phyloP scores from a whole-genome alignment of 2,888 invertebrate species.

The Drosophila kanekoi region DNA sequence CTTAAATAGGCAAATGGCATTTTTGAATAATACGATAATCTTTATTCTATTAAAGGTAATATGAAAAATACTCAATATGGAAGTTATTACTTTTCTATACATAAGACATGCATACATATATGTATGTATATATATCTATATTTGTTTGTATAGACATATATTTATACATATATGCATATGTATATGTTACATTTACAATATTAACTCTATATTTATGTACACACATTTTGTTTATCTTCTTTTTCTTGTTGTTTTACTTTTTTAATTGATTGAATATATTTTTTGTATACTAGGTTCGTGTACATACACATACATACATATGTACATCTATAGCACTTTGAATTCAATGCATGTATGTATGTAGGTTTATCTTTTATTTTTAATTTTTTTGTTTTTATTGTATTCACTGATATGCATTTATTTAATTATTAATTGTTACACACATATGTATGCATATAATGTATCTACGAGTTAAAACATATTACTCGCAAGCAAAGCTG shows the following conservation, averaged over 20 bases:
- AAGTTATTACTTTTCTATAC: slow-evolving; percentile 64
- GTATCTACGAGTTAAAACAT: slow-evolving; percentile 15
- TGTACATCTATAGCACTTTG: slow-evolving; percentile 28
- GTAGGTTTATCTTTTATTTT: not conserved
- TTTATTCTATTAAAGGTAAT: slow-evolving; percentile 76
- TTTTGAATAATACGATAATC: slow-evolving; percentile 75
- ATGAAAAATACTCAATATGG: slow-evolving; percentile 76
- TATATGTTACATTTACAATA: slow-evolving; percentile 53
- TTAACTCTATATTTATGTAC: slow-evolving; percentile 63
- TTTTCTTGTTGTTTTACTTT: not conserved
- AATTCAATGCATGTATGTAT: slow-evolving; percentile 31
- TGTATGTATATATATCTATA: slow-evolving; percentile 23
- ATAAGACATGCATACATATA: slow-evolving; percentile 43
- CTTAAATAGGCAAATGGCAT: not conserved
- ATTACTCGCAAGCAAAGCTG: not conserved
- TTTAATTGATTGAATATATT: slow-evolving; percentile 62
- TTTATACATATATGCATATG: slow-evolving; percentile 28
- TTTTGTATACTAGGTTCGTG: slow-evolving; percentile 47
- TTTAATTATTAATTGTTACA: slow-evolving; percentile 60
- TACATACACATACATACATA: slow-evolving; percentile 38
- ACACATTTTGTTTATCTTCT: slow-evolving; percentile 29
- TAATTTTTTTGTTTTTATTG: slow-evolving; percentile 53
- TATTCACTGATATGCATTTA: slow-evolving; percentile 74
- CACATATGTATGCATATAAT: slow-evolving; percentile 17
- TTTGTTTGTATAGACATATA: slow-evolving; percentile 23